Percentiles rank a stretch among this genome's conserved stretches.
Conservation (phyloP, 1,140 invertebrate species). For the Bicyclus anynana region DNA sequence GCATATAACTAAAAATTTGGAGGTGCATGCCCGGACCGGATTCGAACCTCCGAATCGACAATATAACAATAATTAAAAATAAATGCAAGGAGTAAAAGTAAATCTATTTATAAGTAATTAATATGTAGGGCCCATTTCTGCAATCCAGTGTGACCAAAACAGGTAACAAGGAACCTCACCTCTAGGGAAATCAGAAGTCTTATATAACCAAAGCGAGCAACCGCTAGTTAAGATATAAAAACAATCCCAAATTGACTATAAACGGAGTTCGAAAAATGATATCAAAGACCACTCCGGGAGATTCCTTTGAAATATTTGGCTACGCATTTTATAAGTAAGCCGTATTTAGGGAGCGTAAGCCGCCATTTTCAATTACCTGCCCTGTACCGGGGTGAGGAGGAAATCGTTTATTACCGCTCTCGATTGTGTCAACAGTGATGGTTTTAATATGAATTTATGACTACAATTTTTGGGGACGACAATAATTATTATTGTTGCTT, state of each 20-base stretch:
- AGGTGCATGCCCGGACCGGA: no score
- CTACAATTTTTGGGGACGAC: neutral
- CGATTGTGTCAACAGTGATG: slow-evolving; percentile 12
- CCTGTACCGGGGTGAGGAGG: slow-evolving; percentile 3
- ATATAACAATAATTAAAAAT: no score
- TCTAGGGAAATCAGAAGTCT: no score
- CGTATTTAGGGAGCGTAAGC: slow-evolving; percentile 18
- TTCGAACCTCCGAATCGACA: no score
- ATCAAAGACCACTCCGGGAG: slow-evolving; percentile 16
- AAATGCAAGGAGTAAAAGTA: no score
- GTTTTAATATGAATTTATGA: slow-evolving; percentile 9
- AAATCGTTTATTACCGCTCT: slow-evolving; percentile 5
- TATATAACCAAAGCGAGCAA: no score
- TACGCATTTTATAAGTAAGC: slow-evolving; percentile 26
- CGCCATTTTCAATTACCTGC: slow-evolving; percentile 26
- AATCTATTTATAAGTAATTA: no score
- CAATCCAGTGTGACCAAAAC: no score
- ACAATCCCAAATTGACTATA: neutral
- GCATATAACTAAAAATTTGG: no score
- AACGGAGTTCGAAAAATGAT: neutral
- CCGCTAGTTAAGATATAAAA: neutral
- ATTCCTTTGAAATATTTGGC: slow-evolving; percentile 17
- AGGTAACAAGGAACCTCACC: no score
- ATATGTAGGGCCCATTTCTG: no score
- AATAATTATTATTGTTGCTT: neutral